Evolutionary conservation across 2,113 vertebrate species (phyloP).

Genomic region (Marmota flaviventris): DNA sequence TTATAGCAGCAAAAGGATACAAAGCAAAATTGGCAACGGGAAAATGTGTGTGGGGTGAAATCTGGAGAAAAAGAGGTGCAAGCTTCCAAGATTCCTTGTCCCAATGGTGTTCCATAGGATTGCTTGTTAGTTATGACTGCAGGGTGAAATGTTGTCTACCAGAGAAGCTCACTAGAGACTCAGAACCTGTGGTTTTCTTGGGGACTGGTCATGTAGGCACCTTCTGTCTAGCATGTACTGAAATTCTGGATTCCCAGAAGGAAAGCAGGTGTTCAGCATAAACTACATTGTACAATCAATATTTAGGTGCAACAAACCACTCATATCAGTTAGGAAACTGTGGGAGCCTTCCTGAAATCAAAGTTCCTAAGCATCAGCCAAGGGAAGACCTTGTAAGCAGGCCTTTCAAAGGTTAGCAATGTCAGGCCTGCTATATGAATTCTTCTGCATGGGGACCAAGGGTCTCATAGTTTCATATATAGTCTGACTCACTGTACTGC

Average conservation of each 20-base stretch:
- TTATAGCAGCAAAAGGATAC: neutral
- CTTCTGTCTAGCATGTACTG: neutral
- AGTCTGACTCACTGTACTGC: neutral
- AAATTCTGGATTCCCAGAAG: neutral
- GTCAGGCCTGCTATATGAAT: neutral
- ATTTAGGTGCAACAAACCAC: neutral
- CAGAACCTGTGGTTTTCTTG: neutral
- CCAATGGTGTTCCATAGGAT: neutral
- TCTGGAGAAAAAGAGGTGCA: neutral
- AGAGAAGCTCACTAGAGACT: neutral
- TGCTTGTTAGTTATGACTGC: neutral
- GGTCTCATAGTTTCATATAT: neutral
- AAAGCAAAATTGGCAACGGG: neutral
- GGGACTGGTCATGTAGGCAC: neutral
- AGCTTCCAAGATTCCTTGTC: neutral
- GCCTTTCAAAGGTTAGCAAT: neutral
- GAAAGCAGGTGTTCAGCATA: neutral
- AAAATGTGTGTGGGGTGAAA: neutral
- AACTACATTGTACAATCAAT: neutral
- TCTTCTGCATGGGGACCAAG: neutral
- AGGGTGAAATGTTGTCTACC: neutral
- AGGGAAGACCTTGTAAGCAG: neutral
- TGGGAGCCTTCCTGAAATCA: neutral
- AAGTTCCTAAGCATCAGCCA: neutral
- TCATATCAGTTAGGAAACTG: neutral